A percentile compares a stretch with the other conserved stretches of the same genome.
These are phyloP conservation scores for Erebia epiphron DNA, from an alignment of 2,888 invertebrate species.

Conservation along the genomic window DNA sequence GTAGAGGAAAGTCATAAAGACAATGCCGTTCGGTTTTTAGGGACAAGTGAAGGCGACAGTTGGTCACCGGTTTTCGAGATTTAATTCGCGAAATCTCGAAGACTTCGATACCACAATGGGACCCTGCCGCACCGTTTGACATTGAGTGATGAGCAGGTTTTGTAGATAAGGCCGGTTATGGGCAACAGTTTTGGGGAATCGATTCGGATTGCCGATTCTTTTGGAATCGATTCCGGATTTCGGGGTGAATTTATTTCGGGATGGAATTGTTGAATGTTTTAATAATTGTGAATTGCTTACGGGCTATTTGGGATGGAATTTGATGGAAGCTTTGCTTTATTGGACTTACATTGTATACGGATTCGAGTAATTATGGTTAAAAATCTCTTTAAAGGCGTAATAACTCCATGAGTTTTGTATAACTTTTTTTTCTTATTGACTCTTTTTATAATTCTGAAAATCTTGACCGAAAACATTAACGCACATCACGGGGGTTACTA, in stretches of 20 bases:
- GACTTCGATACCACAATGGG: slow-evolving; percentile 68
- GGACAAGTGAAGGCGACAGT: slow-evolving; percentile 74
- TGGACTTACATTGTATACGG: not conserved
- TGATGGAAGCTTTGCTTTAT: not conserved
- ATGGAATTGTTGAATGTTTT: slow-evolving; percentile 11
- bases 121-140: slow-evolving; percentile 55
- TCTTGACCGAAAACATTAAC: not conserved
- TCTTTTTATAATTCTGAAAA: too few relatives aligned
- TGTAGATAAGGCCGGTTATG: slow-evolving; percentile 49
- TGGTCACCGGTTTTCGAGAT: slow-evolving; percentile 65
- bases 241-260: slow-evolving; percentile 11
- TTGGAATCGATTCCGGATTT: slow-evolving; percentile 23
- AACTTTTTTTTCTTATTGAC: too few relatives aligned
- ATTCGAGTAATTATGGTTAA: not conserved
- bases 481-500: too few relatives aligned
- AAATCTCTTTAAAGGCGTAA: too few relatives aligned
- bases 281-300: slow-evolving; percentile 5
- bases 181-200: slow-evolving; percentile 36
- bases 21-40: slow-evolving; percentile 75
- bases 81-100: slow-evolving; percentile 71
- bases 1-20: slow-evolving; percentile 48
- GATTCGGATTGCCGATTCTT: slow-evolving; percentile 23
- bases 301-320: not conserved
- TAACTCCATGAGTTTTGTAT: too few relatives aligned
- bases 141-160: slow-evolving; percentile 62